Base-by-base conservation (phyloP, 2,888 invertebrate species). In the Agrilus cyanescens region DNA sequence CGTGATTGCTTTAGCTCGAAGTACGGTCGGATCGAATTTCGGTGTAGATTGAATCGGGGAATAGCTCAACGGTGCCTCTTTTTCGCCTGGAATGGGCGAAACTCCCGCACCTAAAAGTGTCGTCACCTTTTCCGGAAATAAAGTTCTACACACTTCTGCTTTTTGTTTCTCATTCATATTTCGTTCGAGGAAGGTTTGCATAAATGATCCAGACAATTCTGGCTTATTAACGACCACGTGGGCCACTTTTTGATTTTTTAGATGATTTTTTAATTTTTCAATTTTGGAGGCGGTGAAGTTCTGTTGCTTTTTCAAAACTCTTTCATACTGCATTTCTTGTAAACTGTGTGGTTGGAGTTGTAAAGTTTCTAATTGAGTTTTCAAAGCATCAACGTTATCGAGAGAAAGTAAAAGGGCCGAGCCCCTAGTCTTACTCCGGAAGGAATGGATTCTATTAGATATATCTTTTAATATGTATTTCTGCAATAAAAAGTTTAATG, bases 141-240 rank as follows among this genome's bases (percentile, higher is more conserved):
- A 37, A 7, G 14, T 18, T 13, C 15, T 37, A 20, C 20, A 43
- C 31, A 14, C 29, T 34, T 18, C 32, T 12, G 10, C 31, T 14
- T 15, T 12, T 10, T n/a, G 37, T 25, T 25, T 25, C 10, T 25
- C 25, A 4, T 25, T 25, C 10, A 3, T 16, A 16, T 29, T 25
- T 29, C 16, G 29, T 25, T 40, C 41, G 32, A 58, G 54, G 12
- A 57, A 52, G n/a, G 48, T 40, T 32, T 60, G 55, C 31, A 61
- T 44, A 7, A 57, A 48, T 7, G 54, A 55, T 38, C 57, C 55
- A 10, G 57, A 52, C 15, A 60, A 52, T 54, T 65, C 65, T 43
- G 75, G 60, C 55, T 74, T 73, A 0, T 70, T 66, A 0, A 72
- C 71, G 44, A 72, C 71, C 3, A 77, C 68, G 54, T 70, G 72